phyloP scores from a whole-genome alignment of 2,888 invertebrate genomes.

The Apodemia hepburni region DNA sequence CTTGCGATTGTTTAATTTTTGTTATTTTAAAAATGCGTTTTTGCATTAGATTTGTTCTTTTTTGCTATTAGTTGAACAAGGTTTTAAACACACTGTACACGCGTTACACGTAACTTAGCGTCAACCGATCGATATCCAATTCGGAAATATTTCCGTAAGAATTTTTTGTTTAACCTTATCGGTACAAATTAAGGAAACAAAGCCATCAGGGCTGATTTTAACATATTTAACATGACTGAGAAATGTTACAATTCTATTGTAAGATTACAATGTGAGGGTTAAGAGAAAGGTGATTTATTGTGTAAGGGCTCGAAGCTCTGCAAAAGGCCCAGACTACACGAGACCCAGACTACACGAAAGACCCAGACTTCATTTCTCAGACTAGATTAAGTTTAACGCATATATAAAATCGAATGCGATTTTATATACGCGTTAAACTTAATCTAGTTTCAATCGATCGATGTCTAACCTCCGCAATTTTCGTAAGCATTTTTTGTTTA shows the following conservation, averaged over 20 bases:
- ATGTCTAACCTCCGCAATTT: background rate
- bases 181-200: background rate
- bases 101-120: background rate
- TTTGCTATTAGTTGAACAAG: no score
- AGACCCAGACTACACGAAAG: no score
- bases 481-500: background rate
- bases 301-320: no score
- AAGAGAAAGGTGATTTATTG: no score
- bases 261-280: background rate
- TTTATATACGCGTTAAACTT: background rate
- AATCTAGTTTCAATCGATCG: background rate
- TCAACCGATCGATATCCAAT: background rate
- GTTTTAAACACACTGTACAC: no score
- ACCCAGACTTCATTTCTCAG: no score
- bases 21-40: no score
- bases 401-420: background rate
- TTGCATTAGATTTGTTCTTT: no score
- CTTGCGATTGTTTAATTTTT: no score
- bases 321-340: no score
- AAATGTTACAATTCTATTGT: background rate
- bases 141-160: background rate
- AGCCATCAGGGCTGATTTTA: background rate
- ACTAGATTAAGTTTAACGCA: no score
- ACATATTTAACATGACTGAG: background rate
- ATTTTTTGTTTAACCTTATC: conserved; percentile 6